A percentile compares a stretch with the other conserved stretches of the same genome.
Evolutionary conservation across 2,888 invertebrate genomes (phyloP).

Genomic region (Acronicta alni): DNA sequence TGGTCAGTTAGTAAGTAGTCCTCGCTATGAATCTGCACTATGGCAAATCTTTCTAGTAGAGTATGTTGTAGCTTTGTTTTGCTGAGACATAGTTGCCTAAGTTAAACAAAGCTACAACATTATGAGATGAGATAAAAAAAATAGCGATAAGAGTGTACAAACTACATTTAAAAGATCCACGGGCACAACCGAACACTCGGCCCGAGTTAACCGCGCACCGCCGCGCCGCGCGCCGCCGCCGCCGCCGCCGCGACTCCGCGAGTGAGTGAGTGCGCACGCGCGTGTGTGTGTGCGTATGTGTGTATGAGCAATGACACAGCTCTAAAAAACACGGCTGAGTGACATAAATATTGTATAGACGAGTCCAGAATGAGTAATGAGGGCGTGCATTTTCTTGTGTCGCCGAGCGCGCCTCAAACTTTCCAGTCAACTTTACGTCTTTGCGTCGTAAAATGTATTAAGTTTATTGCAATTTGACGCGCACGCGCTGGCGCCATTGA

Average conservation of each 20-base stretch:
- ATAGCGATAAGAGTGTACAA: background rate
- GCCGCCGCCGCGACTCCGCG: too few relatives aligned
- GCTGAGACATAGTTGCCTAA: too few relatives aligned
- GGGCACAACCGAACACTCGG: slow-evolving; percentile 40
- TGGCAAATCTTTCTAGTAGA: too few relatives aligned
- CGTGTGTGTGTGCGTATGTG: slow-evolving; percentile 40
- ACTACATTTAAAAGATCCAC: slow-evolving; percentile 17
- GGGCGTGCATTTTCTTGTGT: slow-evolving; percentile 70
- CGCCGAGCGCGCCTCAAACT: slow-evolving; percentile 47
- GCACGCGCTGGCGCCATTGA: slow-evolving; percentile 4
- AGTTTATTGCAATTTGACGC: slow-evolving; percentile 16
- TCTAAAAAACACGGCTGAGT: slow-evolving; percentile 73
- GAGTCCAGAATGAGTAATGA: slow-evolving; percentile 82
- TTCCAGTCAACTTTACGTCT: slow-evolving; percentile 36
- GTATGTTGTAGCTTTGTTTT: too few relatives aligned
- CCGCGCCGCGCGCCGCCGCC: too few relatives aligned
- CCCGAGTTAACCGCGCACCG: slow-evolving; percentile 2
- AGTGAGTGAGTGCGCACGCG: too few relatives aligned
- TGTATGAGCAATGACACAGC: slow-evolving; percentile 53
- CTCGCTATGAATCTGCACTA: too few relatives aligned
- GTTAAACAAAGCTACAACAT: background rate
- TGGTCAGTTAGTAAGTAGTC: too few relatives aligned
- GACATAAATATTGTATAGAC: slow-evolving; percentile 86
- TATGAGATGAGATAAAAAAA: background rate
- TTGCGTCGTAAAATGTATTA: slow-evolving; percentile 28